Evolutionary conservation across 2,113 vertebrate species (phyloP), one percentile per base, ranked within the genome.

Genomic region (Elephas maximus): DNA sequence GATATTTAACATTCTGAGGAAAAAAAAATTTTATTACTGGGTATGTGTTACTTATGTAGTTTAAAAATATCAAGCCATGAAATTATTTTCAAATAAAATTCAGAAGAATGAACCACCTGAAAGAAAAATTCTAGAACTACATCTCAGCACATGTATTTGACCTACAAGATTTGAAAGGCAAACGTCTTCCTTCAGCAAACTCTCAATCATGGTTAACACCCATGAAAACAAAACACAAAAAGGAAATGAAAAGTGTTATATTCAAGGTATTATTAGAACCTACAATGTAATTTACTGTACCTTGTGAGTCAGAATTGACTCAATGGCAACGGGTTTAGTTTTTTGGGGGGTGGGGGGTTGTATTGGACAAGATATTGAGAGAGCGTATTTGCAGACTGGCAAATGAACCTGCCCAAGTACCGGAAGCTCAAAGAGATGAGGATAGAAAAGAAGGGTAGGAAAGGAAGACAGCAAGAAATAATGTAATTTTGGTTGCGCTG

Each of bases 51-150:
- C 7, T 84, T 74, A 41, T 65, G 23, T 20, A 44, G 71, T 37
- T 2, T 12, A 0, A 60, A 71, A 73, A 80, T 17, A 37, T 5
- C 30, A 65, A 11, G 37, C n/a, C 41, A 62, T 8, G 37, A 71
- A 67, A 62, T 77, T 23, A 81, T 88, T 88, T 71, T 48, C 48
- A 82, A 60, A 87, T 76, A 82, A 76, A 87, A 91, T 60, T 87
- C 67, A 81, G 30, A 62, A 51, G 30, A n/a, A 62, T 51, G 44
- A 89, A 69, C 23, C 23, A 67, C 37, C 2, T 26, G 37, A 74
- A 21, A 76, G 83, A 82, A 74, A 92, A 73, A 76, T 48, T 84
- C 53, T 78, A 57, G 44, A 60, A 74, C 26, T 17, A 83, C 3
- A 1, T 45, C 44, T 79, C 28, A 48, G 57, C 8, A 73, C 45